phyloP scores from a whole-genome alignment of 2,888 invertebrate genomes.

The Lobophora halterata region DNA sequence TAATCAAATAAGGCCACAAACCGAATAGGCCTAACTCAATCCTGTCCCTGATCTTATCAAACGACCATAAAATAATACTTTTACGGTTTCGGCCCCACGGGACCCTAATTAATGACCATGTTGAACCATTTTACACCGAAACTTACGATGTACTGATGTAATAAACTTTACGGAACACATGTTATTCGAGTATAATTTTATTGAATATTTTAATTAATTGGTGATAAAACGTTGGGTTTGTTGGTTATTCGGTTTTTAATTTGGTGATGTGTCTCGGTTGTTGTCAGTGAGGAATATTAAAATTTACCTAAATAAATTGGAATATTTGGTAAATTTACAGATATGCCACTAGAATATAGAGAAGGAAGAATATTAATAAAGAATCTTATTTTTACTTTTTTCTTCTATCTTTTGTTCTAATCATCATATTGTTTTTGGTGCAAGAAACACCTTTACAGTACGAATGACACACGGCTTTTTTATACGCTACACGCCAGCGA shows the following conservation, averaged over 20 bases:
- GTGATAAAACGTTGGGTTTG: constrained; percentile 42
- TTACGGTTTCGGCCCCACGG: constrained; percentile 49
- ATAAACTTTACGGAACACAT: constrained; percentile 66
- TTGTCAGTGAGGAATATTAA: constrained; percentile 7
- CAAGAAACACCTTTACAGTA: too few relatives aligned
- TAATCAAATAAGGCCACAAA: constrained; percentile 14
- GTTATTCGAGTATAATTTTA: constrained; percentile 62
- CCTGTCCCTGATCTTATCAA: constrained; percentile 51
- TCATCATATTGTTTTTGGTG: too few relatives aligned
- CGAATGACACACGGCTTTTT: too few relatives aligned
- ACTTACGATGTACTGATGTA: constrained; percentile 52
- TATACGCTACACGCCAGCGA: too few relatives aligned
- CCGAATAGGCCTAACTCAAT: constrained; percentile 25
- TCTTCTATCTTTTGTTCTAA: too few relatives aligned
- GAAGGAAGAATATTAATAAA: too few relatives aligned
- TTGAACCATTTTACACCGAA: constrained; percentile 56
- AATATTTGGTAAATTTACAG: too few relatives aligned
- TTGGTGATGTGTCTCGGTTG: constrained; percentile 11
- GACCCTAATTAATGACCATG: constrained; percentile 70
- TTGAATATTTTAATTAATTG: constrained; percentile 60
- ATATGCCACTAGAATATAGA: too few relatives aligned
- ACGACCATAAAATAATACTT: constrained; percentile 56
- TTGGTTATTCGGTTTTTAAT: constrained; percentile 32
- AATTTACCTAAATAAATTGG: too few relatives aligned
- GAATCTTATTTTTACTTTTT: too few relatives aligned